These are phyloP conservation scores for Apolygus lucorum DNA, from an alignment of 1,140 invertebrate species.

Conservation along the genomic window DNA sequence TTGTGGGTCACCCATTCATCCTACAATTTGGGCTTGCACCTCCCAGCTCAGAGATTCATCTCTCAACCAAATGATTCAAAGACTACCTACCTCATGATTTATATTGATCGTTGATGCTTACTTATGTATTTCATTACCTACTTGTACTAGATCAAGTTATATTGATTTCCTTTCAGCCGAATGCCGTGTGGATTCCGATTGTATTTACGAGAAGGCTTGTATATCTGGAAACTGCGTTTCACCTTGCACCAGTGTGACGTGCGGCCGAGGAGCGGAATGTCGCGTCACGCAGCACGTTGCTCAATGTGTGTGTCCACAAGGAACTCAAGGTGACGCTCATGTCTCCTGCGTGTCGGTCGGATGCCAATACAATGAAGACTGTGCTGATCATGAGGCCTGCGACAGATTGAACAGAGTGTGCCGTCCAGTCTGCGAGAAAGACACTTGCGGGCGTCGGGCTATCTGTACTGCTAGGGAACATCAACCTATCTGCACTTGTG, in stretches of 20 bases:
- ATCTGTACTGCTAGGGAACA: slow-evolving; percentile 63
- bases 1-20: too few relatives aligned
- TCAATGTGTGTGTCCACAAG: slow-evolving; percentile 71
- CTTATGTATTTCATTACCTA: too few relatives aligned
- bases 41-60: too few relatives aligned
- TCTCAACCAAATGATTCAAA: too few relatives aligned
- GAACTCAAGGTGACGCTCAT: slow-evolving; percentile 71
- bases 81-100: too few relatives aligned
- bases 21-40: too few relatives aligned
- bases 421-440: slow-evolving; percentile 62
- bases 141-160: neutral
- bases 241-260: slow-evolving; percentile 60
- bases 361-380: slow-evolving; percentile 84
- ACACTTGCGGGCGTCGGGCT: slow-evolving; percentile 65
- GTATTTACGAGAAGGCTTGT: slow-evolving; percentile 77
- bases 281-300: slow-evolving; percentile 55
- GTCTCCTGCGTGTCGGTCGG: slow-evolving; percentile 70
- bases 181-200: slow-evolving; percentile 70
- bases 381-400: slow-evolving; percentile 74
- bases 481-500: slow-evolving; percentile 68
- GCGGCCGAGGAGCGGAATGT: slow-evolving; percentile 72
- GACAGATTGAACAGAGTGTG: slow-evolving; percentile 76
- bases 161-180: slow-evolving; percentile 50
- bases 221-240: slow-evolving; percentile 66
- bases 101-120: too few relatives aligned